Conservation (phyloP, 1,140 invertebrate species). For the Drosophila serrata region DNA sequence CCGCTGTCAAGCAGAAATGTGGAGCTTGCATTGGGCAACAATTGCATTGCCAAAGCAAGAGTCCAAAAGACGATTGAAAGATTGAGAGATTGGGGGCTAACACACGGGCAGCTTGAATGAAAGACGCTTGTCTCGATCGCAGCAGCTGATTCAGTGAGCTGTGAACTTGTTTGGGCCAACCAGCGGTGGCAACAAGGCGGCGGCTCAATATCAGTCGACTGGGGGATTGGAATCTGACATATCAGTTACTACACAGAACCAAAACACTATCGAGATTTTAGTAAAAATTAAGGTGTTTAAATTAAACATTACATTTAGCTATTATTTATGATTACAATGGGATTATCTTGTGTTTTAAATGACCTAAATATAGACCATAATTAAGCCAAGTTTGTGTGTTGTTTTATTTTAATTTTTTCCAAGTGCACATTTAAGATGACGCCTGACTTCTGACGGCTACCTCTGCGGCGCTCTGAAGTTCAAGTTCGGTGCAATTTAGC, state of each 20-base stretch:
- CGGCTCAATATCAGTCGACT: conserved; percentile 32
- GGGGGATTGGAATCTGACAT: conserved; percentile 19
- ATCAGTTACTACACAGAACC: conserved; percentile 45
- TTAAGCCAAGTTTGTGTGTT: not conserved
- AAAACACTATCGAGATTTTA: not conserved
- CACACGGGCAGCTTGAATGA: conserved; percentile 58
- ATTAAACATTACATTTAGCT: not conserved
- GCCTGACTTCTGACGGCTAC: conserved; percentile 37
- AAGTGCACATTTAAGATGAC: conserved; percentile 10
- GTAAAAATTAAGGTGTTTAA: not conserved
- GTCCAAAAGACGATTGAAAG: conserved; percentile 41
- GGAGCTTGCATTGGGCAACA: conserved; percentile 54
- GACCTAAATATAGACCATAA: not conserved
- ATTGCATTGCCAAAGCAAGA: conserved; percentile 51
- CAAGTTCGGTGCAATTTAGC: conserved; percentile 78
- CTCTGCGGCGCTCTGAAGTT: conserved; percentile 76
- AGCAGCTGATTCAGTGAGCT: conserved; percentile 65
- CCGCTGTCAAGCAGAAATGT: conserved; percentile 18
- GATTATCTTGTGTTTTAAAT: not conserved
- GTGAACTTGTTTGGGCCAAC: conserved; percentile 69
- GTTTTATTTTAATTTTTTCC: not conserved
- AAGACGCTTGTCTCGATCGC: conserved; percentile 58
- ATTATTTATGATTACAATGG: too few species aligned
- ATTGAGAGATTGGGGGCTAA: conserved; percentile 24
- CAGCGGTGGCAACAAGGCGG: conserved; percentile 7